These are phyloP conservation scores for Chirona hameri DNA, from an alignment of 2,888 invertebrate genomes.

Conservation along the genomic window DNA sequence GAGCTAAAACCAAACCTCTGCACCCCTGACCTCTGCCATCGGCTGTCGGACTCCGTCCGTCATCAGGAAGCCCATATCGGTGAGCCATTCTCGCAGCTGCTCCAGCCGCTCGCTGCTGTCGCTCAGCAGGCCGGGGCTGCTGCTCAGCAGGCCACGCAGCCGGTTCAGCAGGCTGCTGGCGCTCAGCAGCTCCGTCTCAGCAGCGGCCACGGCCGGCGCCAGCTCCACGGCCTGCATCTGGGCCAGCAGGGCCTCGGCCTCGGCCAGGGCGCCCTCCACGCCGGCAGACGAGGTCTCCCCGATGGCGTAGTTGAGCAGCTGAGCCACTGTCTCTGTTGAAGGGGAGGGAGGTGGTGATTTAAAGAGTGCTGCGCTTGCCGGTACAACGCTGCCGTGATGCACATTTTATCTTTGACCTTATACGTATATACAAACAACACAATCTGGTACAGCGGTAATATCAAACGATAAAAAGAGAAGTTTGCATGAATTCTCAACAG, in stretches of 20 bases:
- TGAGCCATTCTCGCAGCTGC: slow-evolving; percentile 41
- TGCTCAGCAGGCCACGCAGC: slow-evolving; percentile 40
- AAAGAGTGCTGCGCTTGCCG: neutral
- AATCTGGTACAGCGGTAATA: no score
- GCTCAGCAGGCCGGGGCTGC: slow-evolving; percentile 37
- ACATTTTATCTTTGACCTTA: no score
- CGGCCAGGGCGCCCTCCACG: slow-evolving; percentile 44
- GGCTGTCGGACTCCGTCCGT: neutral
- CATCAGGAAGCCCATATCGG: neutral
- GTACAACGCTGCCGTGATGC: no score
- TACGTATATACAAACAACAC: no score
- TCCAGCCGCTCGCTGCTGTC: slow-evolving; percentile 37
- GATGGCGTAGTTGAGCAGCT: slow-evolving; percentile 44
- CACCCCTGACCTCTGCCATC: neutral
- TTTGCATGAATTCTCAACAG: no score
- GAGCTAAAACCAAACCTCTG: no score
- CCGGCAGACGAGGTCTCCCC: slow-evolving; percentile 43
- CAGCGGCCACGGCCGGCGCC: slow-evolving; percentile 40
- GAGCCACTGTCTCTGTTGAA: slow-evolving; percentile 42
- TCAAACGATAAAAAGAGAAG: no score
- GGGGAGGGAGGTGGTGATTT: neutral
- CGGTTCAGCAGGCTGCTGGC: slow-evolving; percentile 41
- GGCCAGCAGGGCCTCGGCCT: slow-evolving; percentile 47
- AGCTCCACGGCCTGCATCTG: slow-evolving; percentile 45
- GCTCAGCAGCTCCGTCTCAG: slow-evolving; percentile 41